Conservation (phyloP, 1,140 invertebrate species). For the Saccostrea echinata region DNA sequence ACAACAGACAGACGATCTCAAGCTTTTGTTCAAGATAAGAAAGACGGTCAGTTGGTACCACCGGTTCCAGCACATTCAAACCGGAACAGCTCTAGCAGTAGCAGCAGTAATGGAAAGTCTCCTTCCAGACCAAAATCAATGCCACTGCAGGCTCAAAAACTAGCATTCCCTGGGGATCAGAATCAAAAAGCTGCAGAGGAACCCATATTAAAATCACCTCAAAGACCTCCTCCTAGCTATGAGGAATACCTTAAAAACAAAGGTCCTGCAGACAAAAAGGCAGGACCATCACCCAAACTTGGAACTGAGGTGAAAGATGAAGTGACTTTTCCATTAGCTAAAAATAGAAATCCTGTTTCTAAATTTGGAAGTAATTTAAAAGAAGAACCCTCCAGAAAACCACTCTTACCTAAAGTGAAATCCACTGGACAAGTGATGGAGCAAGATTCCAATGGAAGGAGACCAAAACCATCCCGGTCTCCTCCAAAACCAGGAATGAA, state of each 20-base stretch:
- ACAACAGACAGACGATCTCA: slow-evolving; percentile 56
- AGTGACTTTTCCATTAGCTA: slow-evolving; percentile 15
- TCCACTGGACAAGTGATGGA: not conserved
- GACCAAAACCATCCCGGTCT: slow-evolving; percentile 27
- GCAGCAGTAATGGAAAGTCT: slow-evolving; percentile 5
- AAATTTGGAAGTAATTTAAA: slow-evolving; percentile 38
- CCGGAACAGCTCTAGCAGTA: slow-evolving; percentile 44
- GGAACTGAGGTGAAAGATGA: not conserved
- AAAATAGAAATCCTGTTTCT: slow-evolving; percentile 29
- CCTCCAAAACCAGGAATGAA: slow-evolving; percentile 30
- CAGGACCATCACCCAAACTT: not conserved
- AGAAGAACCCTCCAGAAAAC: slow-evolving; percentile 28
- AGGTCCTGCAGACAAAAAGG: not conserved
- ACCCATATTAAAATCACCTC: slow-evolving; percentile 45
- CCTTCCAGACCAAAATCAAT: slow-evolving; percentile 55
- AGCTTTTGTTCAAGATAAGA: slow-evolving; percentile 51
- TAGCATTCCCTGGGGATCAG: slow-evolving; percentile 36
- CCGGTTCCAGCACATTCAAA: slow-evolving; percentile 5
- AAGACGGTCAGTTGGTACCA: slow-evolving; percentile 44
- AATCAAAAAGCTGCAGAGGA: slow-evolving; percentile 51
- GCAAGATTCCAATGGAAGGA: slow-evolving; percentile 36
- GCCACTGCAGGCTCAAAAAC: slow-evolving; percentile 49
- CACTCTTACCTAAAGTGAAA: slow-evolving; percentile 37
- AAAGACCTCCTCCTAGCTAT: slow-evolving; percentile 52
- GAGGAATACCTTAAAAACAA: not conserved